Evolutionary conservation across 1,140 invertebrate species (phyloP).

Genomic region (Zaprionus ghesquierei): DNA sequence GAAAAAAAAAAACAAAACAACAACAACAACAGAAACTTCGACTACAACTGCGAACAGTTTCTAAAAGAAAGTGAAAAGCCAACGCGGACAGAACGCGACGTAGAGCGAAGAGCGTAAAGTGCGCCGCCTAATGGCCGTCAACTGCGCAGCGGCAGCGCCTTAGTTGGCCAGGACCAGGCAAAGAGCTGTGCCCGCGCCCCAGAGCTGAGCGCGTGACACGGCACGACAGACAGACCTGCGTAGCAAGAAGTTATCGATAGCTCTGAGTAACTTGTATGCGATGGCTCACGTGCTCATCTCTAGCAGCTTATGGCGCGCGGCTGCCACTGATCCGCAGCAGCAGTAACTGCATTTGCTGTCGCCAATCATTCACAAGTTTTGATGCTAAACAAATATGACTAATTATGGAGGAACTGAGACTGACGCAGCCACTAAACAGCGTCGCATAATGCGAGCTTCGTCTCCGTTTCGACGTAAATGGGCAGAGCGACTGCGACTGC

Average conservation of each 20-base stretch:
- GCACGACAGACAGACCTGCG: neutral
- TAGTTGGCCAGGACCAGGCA: conserved; percentile 74
- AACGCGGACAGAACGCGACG: conserved; percentile 64
- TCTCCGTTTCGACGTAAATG: conserved; percentile 76
- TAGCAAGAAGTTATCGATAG: no score
- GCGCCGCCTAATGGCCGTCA: conserved; percentile 60
- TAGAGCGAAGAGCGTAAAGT: conserved; percentile 59
- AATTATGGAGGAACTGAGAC: conserved; percentile 78
- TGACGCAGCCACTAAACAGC: conserved; percentile 65
- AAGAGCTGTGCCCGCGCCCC: neutral
- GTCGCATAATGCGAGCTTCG: conserved; percentile 75
- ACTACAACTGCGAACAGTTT: conserved; percentile 50
- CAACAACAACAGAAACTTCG: neutral
- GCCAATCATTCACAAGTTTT: conserved; percentile 73
- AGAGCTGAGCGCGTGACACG: conserved; percentile 17
- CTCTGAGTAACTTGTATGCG: no score
- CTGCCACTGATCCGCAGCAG: conserved; percentile 1
- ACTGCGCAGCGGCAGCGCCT: conserved; percentile 45
- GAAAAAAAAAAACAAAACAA: conserved; percentile 40
- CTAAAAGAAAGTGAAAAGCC: conserved; percentile 80
- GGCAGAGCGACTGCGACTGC: conserved; percentile 38
- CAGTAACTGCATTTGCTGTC: neutral
- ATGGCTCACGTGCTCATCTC: neutral
- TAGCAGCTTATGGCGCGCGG: neutral
- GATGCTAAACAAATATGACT: conserved; percentile 81